Percentiles rank a stretch among this genome's conserved stretches.
These are phyloP conservation scores for Thermophis baileyi DNA, from an alignment of 2,113 vertebrate species.

Conservation along the genomic window DNA sequence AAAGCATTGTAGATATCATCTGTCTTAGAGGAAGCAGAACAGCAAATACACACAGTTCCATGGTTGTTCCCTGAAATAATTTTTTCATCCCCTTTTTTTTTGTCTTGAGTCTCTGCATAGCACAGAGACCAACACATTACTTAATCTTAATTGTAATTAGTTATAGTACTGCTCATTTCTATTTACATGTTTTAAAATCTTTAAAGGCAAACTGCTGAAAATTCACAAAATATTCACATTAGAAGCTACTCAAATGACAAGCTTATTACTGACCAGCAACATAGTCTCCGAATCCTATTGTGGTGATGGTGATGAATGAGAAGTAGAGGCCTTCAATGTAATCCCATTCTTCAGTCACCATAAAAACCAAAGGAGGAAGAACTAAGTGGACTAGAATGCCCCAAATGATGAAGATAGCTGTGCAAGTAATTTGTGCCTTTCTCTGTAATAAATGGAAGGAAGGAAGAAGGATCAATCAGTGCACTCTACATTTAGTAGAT, in stretches of 20 bases:
- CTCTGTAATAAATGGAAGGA: constrained; percentile 67
- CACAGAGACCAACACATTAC: not conserved
- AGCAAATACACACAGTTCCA: not conserved
- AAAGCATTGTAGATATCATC: too few species aligned
- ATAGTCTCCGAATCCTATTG: constrained; percentile 95
- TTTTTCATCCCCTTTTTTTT: not conserved
- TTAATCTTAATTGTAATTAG: not conserved
- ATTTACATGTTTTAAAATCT: rapidly evolving
- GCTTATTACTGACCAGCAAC: constrained; percentile 82
- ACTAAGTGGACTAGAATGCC: constrained; percentile 90
- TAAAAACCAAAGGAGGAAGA: constrained; percentile 94
- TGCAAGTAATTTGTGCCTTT: constrained; percentile 95
- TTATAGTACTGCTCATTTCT: rapidly evolving
- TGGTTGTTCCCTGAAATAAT: not conserved
- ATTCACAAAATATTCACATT: too few species aligned
- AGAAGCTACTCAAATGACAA: not conserved
- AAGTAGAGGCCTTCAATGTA: constrained; percentile 96
- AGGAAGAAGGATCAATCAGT: not conserved
- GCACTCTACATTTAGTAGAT: not conserved
- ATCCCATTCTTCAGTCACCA: constrained; percentile 92
- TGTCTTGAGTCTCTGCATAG: not conserved
- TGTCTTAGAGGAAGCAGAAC: not conserved
- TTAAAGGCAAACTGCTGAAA: constrained; percentile 1
- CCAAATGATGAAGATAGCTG: constrained; percentile 92
- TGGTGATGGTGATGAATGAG: constrained; percentile 96